phyloP scores from a whole-genome alignment of 2,797 vertebrate genomes.

The Labeo calbasu region DNA sequence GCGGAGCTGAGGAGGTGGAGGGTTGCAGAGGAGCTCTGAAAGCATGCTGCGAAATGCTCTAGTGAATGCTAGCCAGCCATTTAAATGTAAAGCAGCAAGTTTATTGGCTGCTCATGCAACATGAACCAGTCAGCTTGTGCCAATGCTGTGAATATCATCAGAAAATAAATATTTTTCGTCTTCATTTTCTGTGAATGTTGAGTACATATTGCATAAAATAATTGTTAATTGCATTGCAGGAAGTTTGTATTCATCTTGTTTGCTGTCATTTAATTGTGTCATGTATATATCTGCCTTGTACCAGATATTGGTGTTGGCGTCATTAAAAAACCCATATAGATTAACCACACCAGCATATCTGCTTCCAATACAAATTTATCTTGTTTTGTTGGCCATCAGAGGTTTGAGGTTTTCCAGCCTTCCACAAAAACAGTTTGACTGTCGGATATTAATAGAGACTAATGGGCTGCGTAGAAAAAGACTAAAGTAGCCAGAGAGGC shows the following conservation, averaged over 20 bases:
- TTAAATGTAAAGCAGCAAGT: too few relatives aligned
- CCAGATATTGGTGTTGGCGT: neutral
- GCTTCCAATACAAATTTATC: conserved; percentile 24
- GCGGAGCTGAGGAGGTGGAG: too few relatives aligned
- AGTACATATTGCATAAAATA: conserved; percentile 8
- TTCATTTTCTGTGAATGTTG: too few relatives aligned
- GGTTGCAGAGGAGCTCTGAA: too few relatives aligned
- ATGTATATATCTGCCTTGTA: neutral
- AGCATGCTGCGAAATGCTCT: too few relatives aligned
- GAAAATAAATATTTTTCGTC: too few relatives aligned
- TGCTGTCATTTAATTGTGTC: neutral
- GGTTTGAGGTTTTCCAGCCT: conserved; percentile 25
- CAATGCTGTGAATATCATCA: too few relatives aligned
- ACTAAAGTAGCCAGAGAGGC: conserved; percentile 25
- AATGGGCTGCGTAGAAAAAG: conserved; percentile 41
- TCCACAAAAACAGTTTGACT: conserved; percentile 29
- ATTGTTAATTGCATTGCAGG: neutral
- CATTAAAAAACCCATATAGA: neutral
- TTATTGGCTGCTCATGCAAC: too few relatives aligned
- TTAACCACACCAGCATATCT: conserved; percentile 6
- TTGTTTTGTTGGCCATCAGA: conserved; percentile 9
- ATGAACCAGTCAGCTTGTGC: too few relatives aligned
- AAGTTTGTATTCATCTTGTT: neutral
- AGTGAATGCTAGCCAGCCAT: too few relatives aligned
- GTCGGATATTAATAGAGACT: conserved; percentile 39